Evolutionary conservation across 2,797 vertebrate genomes (phyloP), one percentile per base, ranked within the genome.

Genomic region (Premnoplex brunnescens): DNA sequence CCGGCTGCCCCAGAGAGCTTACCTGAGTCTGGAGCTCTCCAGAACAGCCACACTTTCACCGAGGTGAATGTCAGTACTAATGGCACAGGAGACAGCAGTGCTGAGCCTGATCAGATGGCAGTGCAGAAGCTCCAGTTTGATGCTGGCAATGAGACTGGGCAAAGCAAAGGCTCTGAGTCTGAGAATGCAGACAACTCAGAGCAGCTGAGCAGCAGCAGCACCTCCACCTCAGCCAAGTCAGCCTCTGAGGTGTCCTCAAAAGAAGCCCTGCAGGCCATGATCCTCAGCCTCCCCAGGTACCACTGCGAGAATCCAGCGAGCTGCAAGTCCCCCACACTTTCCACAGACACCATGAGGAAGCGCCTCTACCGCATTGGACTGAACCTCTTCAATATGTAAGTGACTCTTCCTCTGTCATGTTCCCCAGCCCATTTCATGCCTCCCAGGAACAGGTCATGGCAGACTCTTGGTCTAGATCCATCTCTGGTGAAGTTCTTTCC

Each of bases 331-430:
- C 99, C 99, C 56, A 99, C 99, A 1, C 98, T 99, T 54, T 99
- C 99, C 93, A 99, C 99, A 1, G 99, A 99, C 94, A 99, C 98
- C n/a, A 98, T 99, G 97, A 99, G 99, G 88, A 99, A 99, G 96
- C 98, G 99, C 43, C 99, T 99, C 64, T 99, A 99, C 95, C 99
- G 99, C 79, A 99, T 99, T 7, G 99, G 99, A 92, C 99, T 99
- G 97, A 99, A 99, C 97, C 99, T 99, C 91, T 99, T 99, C 93
- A 99, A 99, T 68, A 98, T 99, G 99, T 99, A 96, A 99, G 99
- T 99, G 90, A 12, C 64, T 85, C 22, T 30, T 68, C 32, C 59
- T 75, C 68, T 85, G 58, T 75, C 2, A 1, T 68, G 49, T 64
- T 69, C 78, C 64, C 19, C 48, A 68, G 34, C 13, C 36, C 80